Evolutionary conservation across 1,140 invertebrate species (phyloP), one percentile per base, ranked within the genome.

Genomic region (Propsilocerus akamusi): DNA sequence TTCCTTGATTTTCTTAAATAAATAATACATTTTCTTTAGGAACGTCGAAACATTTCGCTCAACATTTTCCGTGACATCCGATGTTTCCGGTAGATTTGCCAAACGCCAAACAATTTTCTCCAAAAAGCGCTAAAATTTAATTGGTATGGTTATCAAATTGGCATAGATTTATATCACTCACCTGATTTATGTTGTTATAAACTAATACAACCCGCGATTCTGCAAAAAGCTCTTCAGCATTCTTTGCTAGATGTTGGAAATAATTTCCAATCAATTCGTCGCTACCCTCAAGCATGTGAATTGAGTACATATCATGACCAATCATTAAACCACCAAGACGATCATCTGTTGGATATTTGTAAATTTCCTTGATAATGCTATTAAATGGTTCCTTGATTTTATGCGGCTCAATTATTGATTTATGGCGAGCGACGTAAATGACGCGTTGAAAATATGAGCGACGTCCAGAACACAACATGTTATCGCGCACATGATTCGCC

Each of bases 191-290:
- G 14, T 37, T 37, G 32, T 37, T 37, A n/a, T 37, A 37, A n/a
- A 37, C 12, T 17, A 37, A 37, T 17, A 37, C 32, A n/a, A 37
- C 32, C 6, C 32, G 32, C 14, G 32, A 37, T 37, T 37, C 20
- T 12, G 14, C 32, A 37, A 37, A 37, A 14, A 37, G 14, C 20
- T 37, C 32, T 6, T 37, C 32, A 2, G 32, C 8, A 37, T 17
- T 17, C 7, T 37, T 37, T 12, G 8, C 7, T 6, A 37, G n/a
- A 4, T 37, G 32, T 37, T 37, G 11, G n/a, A 37, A 37, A 37
- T 14, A 37, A 37, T 37, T 37, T 37, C 32, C 32, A 37, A 37
- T 37, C n/a, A 37, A 37, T 37, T 37, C 32, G 20, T 37, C 32
- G 7, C 14, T 37, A 17, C 32, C 32, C 20, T 37, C 32, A 4